phyloP scores from a whole-genome alignment of 2,113 vertebrate genomes.

The Struthidea cinerea region DNA sequence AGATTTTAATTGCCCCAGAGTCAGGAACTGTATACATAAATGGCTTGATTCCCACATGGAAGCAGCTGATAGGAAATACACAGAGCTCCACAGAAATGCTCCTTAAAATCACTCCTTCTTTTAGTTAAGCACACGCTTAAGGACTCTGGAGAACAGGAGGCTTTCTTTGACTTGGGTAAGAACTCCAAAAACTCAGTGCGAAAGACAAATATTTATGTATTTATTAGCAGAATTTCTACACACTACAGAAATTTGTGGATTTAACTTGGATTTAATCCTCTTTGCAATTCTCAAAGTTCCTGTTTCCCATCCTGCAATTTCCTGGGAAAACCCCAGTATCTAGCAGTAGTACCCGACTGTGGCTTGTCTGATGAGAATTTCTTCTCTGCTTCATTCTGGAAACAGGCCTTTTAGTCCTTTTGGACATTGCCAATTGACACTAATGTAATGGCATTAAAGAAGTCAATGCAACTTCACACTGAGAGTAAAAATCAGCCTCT shows the following conservation, averaged over 20 bases:
- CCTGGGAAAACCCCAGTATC: background rate
- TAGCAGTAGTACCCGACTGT: background rate
- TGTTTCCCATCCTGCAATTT: background rate
- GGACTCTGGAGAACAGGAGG: background rate
- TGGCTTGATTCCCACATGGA: constrained; percentile 17
- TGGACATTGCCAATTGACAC: background rate
- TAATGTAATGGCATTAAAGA: background rate
- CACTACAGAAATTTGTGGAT: background rate
- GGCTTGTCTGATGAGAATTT: background rate
- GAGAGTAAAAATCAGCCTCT: background rate
- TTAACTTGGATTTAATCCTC: background rate
- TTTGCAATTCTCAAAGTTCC: background rate
- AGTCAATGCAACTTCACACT: background rate
- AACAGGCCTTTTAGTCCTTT: background rate
- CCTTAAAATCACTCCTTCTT: background rate
- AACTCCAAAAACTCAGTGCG: background rate
- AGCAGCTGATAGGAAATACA: background rate
- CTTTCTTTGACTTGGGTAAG: background rate
- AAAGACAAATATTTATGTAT: background rate
- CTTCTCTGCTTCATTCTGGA: background rate
- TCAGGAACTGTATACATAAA: constrained; percentile 33
- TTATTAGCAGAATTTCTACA: background rate
- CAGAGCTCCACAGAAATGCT: background rate
- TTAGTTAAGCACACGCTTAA: background rate
- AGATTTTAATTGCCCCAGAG: constrained; percentile 56